Evolutionary conservation across 2,888 invertebrate genomes (phyloP), one percentile per base, ranked within the genome.

Genomic region (Athalia rosae): DNA sequence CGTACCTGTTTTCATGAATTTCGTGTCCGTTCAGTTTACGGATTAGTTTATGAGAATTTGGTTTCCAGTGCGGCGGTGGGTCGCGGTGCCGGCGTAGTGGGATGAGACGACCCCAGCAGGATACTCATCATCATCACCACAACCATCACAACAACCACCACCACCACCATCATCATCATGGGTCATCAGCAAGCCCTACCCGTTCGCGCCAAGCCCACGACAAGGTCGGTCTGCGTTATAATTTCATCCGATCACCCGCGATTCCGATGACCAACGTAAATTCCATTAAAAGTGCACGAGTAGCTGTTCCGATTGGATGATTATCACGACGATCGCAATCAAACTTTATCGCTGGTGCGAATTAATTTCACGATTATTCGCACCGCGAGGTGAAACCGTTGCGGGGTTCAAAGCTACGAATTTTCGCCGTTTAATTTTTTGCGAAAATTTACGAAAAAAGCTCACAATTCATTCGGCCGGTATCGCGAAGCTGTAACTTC

Each of bases 41-140:
- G 28, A 28, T 28, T 28, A 1, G 28, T 2, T 28, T 0, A 28
- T 2, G 41, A 41, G 53, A 67, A 53, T 53, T 28, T 28, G 28
- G 15, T 74, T 61, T 4, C 79, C 84, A 89, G 89, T 89, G 89
- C 88, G 89, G 89, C 89, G 87, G 89, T 84, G 88, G 88, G 86
- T 87, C 89, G 88, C 89, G 88, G 87, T 88, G 89, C 86, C 87
- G 88, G 84, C 87, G 86, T 85, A 89, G 86, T 89, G 89, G 90
- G 87, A 90, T 90, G 89, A 89, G 88, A 89, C 89, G 89, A 82
- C 89, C 89, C 84, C 88, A 87, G 87, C 88, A 89, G 83, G 89
- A 90, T 83, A 83, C 86, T 83, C 85, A 85, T 81, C 85, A 87
- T 77, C 80, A 79, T 73, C 81, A 84, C 62, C 84, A 84, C 66